phyloP scores from a whole-genome alignment of 2,888 invertebrate species.

The Calliscelio sp. region DNA sequence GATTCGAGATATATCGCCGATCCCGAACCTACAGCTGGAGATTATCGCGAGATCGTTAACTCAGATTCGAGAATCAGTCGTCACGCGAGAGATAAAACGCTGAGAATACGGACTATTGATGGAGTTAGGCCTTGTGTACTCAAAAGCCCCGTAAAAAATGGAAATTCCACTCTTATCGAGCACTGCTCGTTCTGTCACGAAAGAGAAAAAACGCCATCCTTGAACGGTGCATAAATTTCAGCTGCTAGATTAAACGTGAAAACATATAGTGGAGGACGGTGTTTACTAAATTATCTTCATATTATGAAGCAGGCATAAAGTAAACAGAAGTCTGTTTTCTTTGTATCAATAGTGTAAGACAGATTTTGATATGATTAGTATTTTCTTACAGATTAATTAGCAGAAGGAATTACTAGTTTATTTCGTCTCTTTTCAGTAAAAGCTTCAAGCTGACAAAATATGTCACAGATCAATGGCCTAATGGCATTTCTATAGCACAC shows the following conservation, averaged over 20 bases:
- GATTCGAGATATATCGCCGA: conserved; percentile 84
- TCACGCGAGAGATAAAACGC: conserved; percentile 50
- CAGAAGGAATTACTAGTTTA: too few relatives aligned
- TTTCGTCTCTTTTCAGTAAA: too few relatives aligned
- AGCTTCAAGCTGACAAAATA: conserved; percentile 18
- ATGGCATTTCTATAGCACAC: conserved; percentile 39
- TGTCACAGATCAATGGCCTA: conserved; percentile 52
- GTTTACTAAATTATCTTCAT: too few relatives aligned
- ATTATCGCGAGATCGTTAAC: conserved; percentile 73
- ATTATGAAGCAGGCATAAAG: too few relatives aligned
- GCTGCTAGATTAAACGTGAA: not conserved
- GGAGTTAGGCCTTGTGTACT: conserved; percentile 3
- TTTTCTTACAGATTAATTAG: too few relatives aligned
- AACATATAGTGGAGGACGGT: too few relatives aligned
- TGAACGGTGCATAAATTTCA: not conserved
- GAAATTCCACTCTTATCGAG: not conserved
- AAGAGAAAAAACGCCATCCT: not conserved
- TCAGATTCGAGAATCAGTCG: conserved; percentile 45
- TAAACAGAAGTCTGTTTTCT: too few relatives aligned
- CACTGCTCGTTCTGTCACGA: not conserved
- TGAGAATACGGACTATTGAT: conserved; percentile 26
- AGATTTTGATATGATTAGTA: too few relatives aligned
- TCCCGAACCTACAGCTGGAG: conserved; percentile 62
- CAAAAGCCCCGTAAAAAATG: not conserved
- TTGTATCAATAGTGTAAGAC: too few relatives aligned